Percentiles rank a stretch among this genome's conserved stretches.
Evolutionary conservation across 1,140 invertebrate genomes (phyloP).

Genomic region (Pemphigus obesinymphae): DNA sequence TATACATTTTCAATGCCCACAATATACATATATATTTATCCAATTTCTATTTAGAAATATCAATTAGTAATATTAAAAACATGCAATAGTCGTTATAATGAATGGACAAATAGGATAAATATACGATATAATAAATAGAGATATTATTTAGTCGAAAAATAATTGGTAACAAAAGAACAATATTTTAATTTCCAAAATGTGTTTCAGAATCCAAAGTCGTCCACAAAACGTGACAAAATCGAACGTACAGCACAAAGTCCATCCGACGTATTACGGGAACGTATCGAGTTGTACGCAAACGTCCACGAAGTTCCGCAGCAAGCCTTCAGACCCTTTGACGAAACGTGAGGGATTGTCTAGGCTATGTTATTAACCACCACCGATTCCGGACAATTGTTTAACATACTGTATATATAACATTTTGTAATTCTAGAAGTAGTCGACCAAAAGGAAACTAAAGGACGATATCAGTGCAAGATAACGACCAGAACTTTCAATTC

Average conservation of each 20-base stretch:
- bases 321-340: not conserved
- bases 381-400: not conserved
- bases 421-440: not conserved
- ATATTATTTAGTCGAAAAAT: too few relatives aligned
- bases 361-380: not conserved
- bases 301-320: not conserved
- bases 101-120: too few relatives aligned
- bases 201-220: conserved; percentile 18
- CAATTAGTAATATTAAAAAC: too few relatives aligned
- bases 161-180: not conserved
- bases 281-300: conserved; percentile 12
- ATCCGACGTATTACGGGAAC: conserved; percentile 33
- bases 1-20: too few relatives aligned
- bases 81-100: too few relatives aligned
- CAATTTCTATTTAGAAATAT: too few relatives aligned
- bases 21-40: too few relatives aligned
- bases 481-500: conserved; percentile 9
- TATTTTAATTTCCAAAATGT: not conserved
- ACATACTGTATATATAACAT: not conserved
- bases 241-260: conserved; percentile 25
- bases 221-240: not conserved
- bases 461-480: conserved; percentile 23
- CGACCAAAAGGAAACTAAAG: conserved; percentile 19
- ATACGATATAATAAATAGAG: too few relatives aligned
- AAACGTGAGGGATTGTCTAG: conserved; percentile 10